phyloP scores from a whole-genome alignment of 2,888 invertebrate species.

The Pristionchus fissidentatus region DNA sequence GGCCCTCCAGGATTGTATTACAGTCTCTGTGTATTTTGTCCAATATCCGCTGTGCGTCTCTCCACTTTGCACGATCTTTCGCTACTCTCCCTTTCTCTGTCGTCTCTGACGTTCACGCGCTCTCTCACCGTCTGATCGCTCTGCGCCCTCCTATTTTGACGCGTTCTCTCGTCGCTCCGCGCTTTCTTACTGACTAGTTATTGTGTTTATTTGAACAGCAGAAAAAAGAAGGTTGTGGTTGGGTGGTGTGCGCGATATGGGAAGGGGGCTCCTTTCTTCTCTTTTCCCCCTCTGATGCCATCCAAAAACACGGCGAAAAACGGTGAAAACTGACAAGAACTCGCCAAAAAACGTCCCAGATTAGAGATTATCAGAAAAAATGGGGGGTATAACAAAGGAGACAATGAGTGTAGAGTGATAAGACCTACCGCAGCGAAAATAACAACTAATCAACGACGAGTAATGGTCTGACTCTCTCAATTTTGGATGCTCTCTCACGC shows the following conservation, averaged over 20 bases:
- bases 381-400: too few relatives aligned
- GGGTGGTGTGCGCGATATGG: conserved; percentile 8
- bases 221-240: too few relatives aligned
- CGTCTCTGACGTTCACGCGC: not conserved
- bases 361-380: too few relatives aligned
- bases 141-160: not conserved
- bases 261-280: conserved; percentile 38
- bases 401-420: too few relatives aligned
- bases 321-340: too few relatives aligned
- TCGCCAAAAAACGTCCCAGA: too few relatives aligned
- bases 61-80: not conserved
- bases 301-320: too few relatives aligned
- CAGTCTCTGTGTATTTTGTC: conserved; percentile 18
- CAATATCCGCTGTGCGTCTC: conserved; percentile 16
- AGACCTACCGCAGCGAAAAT: too few relatives aligned
- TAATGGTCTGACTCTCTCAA: too few relatives aligned
- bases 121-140: not conserved
- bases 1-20: conserved; percentile 18
- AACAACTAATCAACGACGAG: too few relatives aligned
- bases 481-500: too few relatives aligned
- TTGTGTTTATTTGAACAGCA: conserved; percentile 49
- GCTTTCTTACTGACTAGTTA: conserved; percentile 45
- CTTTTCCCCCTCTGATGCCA: not conserved
- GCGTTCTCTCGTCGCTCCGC: not conserved
- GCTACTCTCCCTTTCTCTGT: not conserved